Evolutionary conservation across 2,113 vertebrate genomes (phyloP).

Genomic region (Saccopteryx leptura): DNA sequence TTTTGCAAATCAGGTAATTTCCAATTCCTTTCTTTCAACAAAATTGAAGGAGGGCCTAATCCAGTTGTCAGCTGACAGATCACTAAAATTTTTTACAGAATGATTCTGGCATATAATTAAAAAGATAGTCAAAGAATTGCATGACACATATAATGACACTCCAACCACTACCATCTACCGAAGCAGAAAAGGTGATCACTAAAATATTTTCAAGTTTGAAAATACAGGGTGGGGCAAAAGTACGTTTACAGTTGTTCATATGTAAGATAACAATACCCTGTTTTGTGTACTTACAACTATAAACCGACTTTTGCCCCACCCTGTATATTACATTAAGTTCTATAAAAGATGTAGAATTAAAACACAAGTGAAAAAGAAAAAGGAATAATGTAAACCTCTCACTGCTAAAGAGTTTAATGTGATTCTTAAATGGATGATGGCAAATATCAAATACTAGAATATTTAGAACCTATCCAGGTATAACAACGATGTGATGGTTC

Average conservation of each 20-base stretch:
- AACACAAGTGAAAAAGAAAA: not conserved
- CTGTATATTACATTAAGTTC: not conserved
- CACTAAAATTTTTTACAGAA: not conserved
- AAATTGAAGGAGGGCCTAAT: not conserved
- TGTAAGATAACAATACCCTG: too few species aligned
- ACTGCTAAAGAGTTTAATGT: not conserved
- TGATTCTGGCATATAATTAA: not conserved
- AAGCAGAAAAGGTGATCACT: not conserved
- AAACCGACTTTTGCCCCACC: too few species aligned
- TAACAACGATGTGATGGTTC: not conserved
- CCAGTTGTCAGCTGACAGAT: not conserved
- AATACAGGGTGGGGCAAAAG: not conserved
- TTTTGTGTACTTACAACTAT: too few species aligned
- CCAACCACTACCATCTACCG: not conserved
- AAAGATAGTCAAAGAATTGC: conserved; percentile 22
- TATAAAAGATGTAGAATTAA: not conserved
- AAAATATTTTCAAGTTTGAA: not conserved
- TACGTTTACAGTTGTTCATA: too few species aligned
- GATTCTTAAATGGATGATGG: conserved; percentile 4
- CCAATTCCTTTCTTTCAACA: not conserved
- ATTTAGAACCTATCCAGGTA: not conserved
- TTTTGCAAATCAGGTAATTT: not conserved
- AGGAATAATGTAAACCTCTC: not conserved
- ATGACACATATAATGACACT: not conserved
- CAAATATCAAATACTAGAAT: not conserved